Evolutionary conservation across 1,140 invertebrate species (phyloP).

Genomic region (Drosophila gunungcola): DNA sequence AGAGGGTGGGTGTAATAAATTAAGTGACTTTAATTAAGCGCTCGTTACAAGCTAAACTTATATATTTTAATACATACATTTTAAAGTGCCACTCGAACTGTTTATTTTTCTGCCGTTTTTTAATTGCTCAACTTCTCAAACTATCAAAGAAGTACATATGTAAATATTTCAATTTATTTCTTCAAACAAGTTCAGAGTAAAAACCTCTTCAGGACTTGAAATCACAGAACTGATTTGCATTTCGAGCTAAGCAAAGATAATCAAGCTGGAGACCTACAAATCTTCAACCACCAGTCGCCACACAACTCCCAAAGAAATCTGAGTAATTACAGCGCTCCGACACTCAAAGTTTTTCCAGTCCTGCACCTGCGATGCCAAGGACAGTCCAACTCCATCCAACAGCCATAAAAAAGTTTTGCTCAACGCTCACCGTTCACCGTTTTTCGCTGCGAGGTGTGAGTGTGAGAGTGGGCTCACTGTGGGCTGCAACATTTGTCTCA

Average conservation of each 20-base stretch:
- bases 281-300: conserved; percentile 16
- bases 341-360: conserved; percentile 59
- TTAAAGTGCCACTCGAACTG: no score
- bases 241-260: conserved; percentile 28
- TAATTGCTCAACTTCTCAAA: no score
- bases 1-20: conserved; percentile 8
- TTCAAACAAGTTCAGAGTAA: conserved; percentile 1
- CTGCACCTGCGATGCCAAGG: conserved; percentile 57
- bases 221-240: conserved; percentile 11
- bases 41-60: no score
- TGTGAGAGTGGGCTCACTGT: background rate
- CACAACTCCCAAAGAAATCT: conserved; percentile 46
- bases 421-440: conserved; percentile 24
- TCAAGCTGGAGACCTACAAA: conserved; percentile 19
- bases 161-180: background rate
- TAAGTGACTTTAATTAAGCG: conserved; percentile 1
- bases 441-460: conserved; percentile 16
- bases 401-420: conserved; percentile 57
- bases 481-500: conserved; percentile 65
- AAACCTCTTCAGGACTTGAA: background rate
- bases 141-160: background rate
- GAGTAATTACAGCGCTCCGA: conserved; percentile 62
- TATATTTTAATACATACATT: no score
- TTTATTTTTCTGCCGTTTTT: no score
- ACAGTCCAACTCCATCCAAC: conserved; percentile 41